Evolutionary conservation across 2,797 vertebrate genomes (phyloP).

Genomic region (Limosa lapponica): DNA sequence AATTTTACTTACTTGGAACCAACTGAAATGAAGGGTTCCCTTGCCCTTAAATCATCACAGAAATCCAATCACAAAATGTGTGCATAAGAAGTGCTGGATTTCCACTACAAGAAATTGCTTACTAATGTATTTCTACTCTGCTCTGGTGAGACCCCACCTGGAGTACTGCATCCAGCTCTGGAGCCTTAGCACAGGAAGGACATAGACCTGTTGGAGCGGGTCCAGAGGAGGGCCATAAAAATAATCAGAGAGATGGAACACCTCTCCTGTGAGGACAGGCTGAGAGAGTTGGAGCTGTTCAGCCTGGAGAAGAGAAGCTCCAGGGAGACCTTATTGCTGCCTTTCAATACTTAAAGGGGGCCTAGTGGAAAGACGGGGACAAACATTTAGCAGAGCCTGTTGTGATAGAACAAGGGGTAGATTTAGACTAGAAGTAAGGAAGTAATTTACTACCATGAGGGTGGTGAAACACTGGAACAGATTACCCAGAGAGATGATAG

Average conservation of each 20-base stretch:
- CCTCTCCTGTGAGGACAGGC: neutral
- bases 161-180: neutral
- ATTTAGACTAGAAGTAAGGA: neutral
- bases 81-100: neutral
- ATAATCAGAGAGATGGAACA: neutral
- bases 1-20: neutral
- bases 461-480: neutral
- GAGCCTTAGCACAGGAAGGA: neutral
- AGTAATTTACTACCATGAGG: neutral
- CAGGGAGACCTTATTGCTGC: neutral
- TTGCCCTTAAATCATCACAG: neutral
- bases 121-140: neutral
- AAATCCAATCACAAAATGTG: neutral
- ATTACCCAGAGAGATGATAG: neutral
- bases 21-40: neutral
- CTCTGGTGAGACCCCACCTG: neutral
- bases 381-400: neutral
- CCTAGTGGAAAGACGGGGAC: neutral
- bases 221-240: neutral
- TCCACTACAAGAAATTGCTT: neutral
- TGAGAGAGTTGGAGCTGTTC: neutral
- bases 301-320: neutral
- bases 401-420: neutral
- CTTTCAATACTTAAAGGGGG: neutral
- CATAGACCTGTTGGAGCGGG: neutral